Base-by-base conservation (phyloP, 1,140 invertebrate species). In the Cherax quadricarinatus region DNA sequence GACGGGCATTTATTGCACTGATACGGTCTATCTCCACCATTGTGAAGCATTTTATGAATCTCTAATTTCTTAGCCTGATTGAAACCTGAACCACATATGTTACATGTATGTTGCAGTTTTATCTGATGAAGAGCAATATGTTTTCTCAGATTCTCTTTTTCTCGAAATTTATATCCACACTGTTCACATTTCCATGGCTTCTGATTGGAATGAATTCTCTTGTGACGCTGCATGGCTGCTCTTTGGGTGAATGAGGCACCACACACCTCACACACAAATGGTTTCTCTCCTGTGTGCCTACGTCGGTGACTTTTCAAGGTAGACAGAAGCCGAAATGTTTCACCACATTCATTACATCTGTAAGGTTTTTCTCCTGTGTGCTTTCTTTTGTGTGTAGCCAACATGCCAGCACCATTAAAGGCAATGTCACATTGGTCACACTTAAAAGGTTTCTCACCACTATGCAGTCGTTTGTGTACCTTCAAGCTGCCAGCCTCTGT, bases 391-490 rank as follows among this genome's bases (percentile, higher is more conserved):
- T 99, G 98, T 0, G 98, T 98, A 95, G 98, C 99, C 57, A 99
- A 95, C 94, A 99, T 98, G 94, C 98, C 98, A 94, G 99, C 98
- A 16, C 98, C 96, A 4, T 98, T 99, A 95, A 99, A 99, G 92
- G 98, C 96, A 95, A 99, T 98, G 93, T 98, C 97, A 95, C 99
- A 99, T 95, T 98, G 97, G 6, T 97, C 97, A 95, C 99, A 99
- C 94, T 99, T 97, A 95, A 99, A 99, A 0, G 99, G 99, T 94
- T 99, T 98, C 94, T 99, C 98, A 0, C 98, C 98, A 0, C 98
- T 99, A 95, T 99, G 98, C 0, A 98, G 99, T 80, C 98, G 97
- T 93, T 99, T 98, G 95, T 99, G 98, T 94, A 99, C 99, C 94
- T 99, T 98, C 41, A 99, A 95, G 1, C 97, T 97, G 41, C 96